phyloP scores from a whole-genome alignment of 2,113 vertebrate genomes.

The Austrofundulus limnaeus region DNA sequence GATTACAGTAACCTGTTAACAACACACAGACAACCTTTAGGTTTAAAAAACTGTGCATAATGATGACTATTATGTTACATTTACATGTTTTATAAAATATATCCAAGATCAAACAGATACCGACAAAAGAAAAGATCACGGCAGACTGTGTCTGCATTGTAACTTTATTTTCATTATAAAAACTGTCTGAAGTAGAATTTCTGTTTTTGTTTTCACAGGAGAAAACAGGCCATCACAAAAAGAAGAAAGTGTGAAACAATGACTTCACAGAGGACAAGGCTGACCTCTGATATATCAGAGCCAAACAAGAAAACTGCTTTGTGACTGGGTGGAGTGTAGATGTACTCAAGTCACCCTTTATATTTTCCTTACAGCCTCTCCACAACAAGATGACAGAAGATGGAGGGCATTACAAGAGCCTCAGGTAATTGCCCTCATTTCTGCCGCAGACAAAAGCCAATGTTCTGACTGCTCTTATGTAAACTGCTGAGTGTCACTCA shows the following conservation, averaged over 20 bases:
- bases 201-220: background rate
- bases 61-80: too few relatives aligned
- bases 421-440: slow-evolving; percentile 67
- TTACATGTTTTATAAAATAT: too few relatives aligned
- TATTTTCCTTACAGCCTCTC: slow-evolving; percentile 48
- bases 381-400: slow-evolving; percentile 49
- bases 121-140: too few relatives aligned
- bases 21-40: too few relatives aligned
- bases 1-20: too few relatives aligned
- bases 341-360: slow-evolving; percentile 42
- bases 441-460: slow-evolving; percentile 68
- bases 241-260: slow-evolving; percentile 14
- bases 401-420: slow-evolving; percentile 47
- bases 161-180: too few relatives aligned
- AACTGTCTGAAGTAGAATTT: too few relatives aligned
- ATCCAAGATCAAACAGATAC: too few relatives aligned
- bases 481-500: slow-evolving; percentile 61
- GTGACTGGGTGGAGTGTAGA: slow-evolving; percentile 36
- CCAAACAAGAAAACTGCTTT: slow-evolving; percentile 35
- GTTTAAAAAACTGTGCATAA: too few relatives aligned
- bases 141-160: too few relatives aligned
- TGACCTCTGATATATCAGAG: slow-evolving; percentile 16
- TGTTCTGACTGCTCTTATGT: slow-evolving; percentile 69
- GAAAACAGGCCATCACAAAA: slow-evolving; percentile 2
- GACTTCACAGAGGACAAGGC: slow-evolving; percentile 40